These are phyloP conservation scores for Macheiramphus alcinus DNA, from an alignment of 2,113 vertebrate genomes.

Conservation along the genomic window DNA sequence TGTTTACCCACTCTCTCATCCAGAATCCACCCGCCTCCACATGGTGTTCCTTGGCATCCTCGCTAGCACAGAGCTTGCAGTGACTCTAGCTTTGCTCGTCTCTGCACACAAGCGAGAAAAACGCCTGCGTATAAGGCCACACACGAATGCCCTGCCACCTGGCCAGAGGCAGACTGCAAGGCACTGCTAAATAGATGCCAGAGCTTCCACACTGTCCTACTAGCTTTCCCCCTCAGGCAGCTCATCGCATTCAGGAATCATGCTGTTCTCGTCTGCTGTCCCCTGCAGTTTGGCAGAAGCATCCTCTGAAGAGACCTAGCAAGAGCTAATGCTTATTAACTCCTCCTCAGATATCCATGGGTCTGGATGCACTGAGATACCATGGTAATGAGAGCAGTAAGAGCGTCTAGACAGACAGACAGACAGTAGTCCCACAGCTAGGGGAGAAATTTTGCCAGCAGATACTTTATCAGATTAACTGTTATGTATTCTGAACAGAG, in stretches of 20 bases:
- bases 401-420: constrained; percentile 32
- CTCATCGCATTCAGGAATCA: neutral
- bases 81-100: neutral
- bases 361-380: constrained; percentile 6
- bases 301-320: constrained; percentile 4
- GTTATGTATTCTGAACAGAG: neutral
- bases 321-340: constrained; percentile 17
- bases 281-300: constrained; percentile 41
- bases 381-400: neutral
- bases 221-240: constrained; percentile 4
- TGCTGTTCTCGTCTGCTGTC: neutral
- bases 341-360: neutral
- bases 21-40: constrained; percentile 44
- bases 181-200: neutral
- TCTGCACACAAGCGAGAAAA: neutral
- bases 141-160: neutral
- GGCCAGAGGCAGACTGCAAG: constrained; percentile 26
- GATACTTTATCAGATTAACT: neutral
- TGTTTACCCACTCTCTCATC: constrained; percentile 36
- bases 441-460: neutral
- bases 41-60: constrained; percentile 51
- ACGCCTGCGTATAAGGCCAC: neutral
- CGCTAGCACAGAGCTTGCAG: neutral
- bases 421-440: neutral
- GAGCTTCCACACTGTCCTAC: neutral